These are phyloP conservation scores for Phyllotreta cruciferae DNA, from an alignment of 2,888 invertebrate genomes.

Conservation along the genomic window DNA sequence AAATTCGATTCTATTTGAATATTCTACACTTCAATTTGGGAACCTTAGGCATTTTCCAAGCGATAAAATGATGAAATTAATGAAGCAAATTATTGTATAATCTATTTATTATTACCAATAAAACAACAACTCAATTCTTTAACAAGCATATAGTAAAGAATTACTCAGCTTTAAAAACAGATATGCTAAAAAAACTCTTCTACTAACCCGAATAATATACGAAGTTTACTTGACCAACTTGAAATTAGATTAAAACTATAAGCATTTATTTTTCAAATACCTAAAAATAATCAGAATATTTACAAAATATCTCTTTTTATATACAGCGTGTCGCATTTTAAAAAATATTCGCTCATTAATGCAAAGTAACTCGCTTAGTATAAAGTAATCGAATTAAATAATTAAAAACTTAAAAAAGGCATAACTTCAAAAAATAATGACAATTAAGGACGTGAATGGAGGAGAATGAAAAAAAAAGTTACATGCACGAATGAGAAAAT, in stretches of 20 bases:
- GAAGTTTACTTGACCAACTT: slow-evolving; percentile 8
- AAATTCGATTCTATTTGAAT: background rate
- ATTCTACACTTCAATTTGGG: no score
- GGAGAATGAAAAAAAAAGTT: no score
- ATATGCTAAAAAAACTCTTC: slow-evolving; percentile 14
- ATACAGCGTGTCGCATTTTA: slow-evolving; percentile 5
- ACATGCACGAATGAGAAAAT: no score
- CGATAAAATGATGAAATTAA: background rate
- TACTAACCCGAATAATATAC: slow-evolving; percentile 31
- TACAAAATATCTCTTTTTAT: slow-evolving; percentile 4
- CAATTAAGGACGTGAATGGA: no score
- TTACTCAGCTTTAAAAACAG: slow-evolving; percentile 33
- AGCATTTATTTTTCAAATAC: background rate
- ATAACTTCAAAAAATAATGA: no score
- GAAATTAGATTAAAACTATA: background rate
- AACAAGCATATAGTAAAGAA: slow-evolving; percentile 41
- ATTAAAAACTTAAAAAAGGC: no score
- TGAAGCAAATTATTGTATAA: slow-evolving; percentile 20
- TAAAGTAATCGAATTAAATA: no score
- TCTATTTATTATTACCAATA: slow-evolving; percentile 41
- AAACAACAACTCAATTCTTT: slow-evolving; percentile 40
- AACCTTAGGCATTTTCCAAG: no score
- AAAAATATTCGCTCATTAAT: no score
- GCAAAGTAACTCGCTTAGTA: no score
- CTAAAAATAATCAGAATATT: slow-evolving; percentile 1